Evolutionary conservation across 1,140 invertebrate species (phyloP), one percentile per base, ranked within the genome.

Genomic region (Drosophila athabasca): DNA sequence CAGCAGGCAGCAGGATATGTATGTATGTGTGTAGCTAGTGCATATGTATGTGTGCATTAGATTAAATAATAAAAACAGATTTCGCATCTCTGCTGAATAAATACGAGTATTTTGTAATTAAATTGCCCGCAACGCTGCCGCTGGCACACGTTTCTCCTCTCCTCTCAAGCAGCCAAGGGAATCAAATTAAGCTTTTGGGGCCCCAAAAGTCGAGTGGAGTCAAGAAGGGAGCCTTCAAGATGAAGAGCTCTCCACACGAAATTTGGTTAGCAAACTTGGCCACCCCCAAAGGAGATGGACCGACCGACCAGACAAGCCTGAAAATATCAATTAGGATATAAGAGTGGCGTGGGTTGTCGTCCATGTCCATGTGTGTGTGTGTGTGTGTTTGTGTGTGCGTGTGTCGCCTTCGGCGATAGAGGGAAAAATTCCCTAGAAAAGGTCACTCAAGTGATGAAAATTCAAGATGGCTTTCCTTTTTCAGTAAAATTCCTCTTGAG

Each of bases 291-390:
- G 24, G 24, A 1, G 17, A 19, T 19, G n/a, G 24, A 5, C 3
- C 3, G 24, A 19, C 24, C 3, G 5, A 4, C 31, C 15, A 73
- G 69, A 73, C 70, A 72, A 59, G 59, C 70, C 70, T 58, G 69
- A 70, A 73, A 73, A 73, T 73, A 73, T 73, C 70, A 73, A 73
- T 73, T 73, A 73, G 70, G 51, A 50, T 62, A 46, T 51, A 45
- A 46, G 45, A 45, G 68, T 68, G 64, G 59, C 57, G n/a, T n/a
- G 64, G 58, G 68, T 65, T 49, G 51, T 35, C 3, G 35, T 11
- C 69, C 70, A 73, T 73, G 70, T 73, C 24, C 24, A 69, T 73
- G 69, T 64, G 69, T 45, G 59, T 39, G 17, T 19, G 17, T 19
- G 17, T 19, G 17, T 19, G 17, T 1, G n/a, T n/a, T n/a, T 64